Base-by-base conservation (phyloP, 1,140 invertebrate species). In the Pachyrhynchus sulphureomaculatus region DNA sequence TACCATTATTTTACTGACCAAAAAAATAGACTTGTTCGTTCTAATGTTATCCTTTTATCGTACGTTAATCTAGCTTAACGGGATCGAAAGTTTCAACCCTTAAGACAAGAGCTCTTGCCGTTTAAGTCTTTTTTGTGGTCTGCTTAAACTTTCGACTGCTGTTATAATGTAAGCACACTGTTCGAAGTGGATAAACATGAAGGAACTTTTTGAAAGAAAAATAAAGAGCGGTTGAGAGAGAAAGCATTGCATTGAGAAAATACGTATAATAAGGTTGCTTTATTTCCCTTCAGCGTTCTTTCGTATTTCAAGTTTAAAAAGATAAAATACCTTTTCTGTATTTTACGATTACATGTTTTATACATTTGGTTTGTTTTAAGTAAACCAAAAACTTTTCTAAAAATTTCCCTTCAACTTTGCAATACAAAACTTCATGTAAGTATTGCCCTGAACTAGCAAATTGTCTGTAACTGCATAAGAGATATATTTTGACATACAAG, bases 141-240 rank as follows among this genome's bases (percentile, higher is more conserved):
- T 37, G 26, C 51, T 54, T 54, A 41, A 54, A 54, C 51, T 54
- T 54, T 42, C 13, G 51, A 54, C 51, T 54, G 23, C 42, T 54
- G 51, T 39, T 41, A 37, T 41, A 54, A 54, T 42, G 51, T 54
- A 26, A 42, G 51, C 51, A 21, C 13, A 52, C 32, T 23, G 51
- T 18, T 26, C 24, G 12, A 54, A 54, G 51, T 54, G 23, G 51
- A 54, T 54, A 54, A 42, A 54, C 51, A 54, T 42, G 37, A 54
- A 37, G 24, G 42, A 54, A 54, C 10, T 54, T 54, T 54, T 54
- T 24, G 29, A 20, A 51, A 36, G 48, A 21, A 32, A 32, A 34
- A 29, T 36, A 18, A 23, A 51, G 48, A 36, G 5, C 15, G 20
- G 17, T 9, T 20, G 17, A 18, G 12, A 42, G 18, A 20, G 18